Evolutionary conservation across 2,113 vertebrate genomes (phyloP), one percentile per base, ranked within the genome.

Genomic region (Emydocephalus ijimae): DNA sequence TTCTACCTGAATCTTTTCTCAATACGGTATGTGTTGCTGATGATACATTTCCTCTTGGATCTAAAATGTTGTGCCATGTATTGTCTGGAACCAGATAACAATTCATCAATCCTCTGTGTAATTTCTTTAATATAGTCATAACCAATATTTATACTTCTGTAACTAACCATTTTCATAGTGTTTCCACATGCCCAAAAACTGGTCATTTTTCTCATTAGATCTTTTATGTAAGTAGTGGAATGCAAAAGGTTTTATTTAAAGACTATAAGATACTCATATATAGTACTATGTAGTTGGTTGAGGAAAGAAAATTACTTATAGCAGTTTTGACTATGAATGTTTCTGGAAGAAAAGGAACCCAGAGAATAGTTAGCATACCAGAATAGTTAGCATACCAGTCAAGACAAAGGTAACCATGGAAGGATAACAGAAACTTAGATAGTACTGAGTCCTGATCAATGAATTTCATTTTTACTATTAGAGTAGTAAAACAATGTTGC

Each of bases 131-230:
- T 55, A 54, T 3, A 20, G 11, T 86, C 11, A 45, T 23, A 90
- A 52, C 57, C 26, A 90, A 91, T 26, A 87, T 91, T 26, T 59
- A 52, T 11, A 56, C 39, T 59, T 87, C 55, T 87, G 57, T 50
- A 59, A 23, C 45, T n/a, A 81, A 56, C 48, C 57, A 57, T 96
- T 34, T 91, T 50, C 56, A 48, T 29, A 52, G 11, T 74, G 7
- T 26, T 92, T 95, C 92, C 90, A 34, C 94, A 92, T 96, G 54
- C 91, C 26, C 56, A 10, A 43, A 86, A 64, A 29, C 20, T 94
- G 55, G 1, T 64, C 61, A 10, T 92, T 50, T 95, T 95, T 64
- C 59, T 39, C 86, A 39, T 85, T 43, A 93, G 48, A 7, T 85
- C 12, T 85, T 56, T 4, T 91, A 43, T 7, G 6, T 85, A n/a